Base-by-base conservation (phyloP, 1,140 invertebrate genomes). In the Platorchestia sp. region DNA sequence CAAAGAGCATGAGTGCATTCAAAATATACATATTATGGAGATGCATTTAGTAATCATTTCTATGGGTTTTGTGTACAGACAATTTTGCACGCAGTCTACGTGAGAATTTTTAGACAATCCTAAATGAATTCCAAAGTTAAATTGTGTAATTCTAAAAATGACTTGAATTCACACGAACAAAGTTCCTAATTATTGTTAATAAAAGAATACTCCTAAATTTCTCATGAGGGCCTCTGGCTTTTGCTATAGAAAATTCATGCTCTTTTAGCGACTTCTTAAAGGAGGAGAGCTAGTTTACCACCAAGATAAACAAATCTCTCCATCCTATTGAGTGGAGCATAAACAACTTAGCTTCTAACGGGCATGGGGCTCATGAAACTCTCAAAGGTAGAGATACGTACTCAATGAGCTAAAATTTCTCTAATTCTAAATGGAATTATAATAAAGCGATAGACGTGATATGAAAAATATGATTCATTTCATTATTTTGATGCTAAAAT, bases 251-350 rank as follows among this genome's bases (percentile, higher is more conserved):
- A 75, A 75, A 75, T 75, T 75, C 59, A 10, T 27, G 10, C 59
- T 75, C 59, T 42, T 42, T 90, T 90, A 90, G 87, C 41, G 14
- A 45, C 87, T 90, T 43, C 87, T 90, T 90, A 14, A 42, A 90
- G 41, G 27, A 22, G 87, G 14, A 90, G 87, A 14, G 87, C 44
- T 10, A 90, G 87, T 90, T 90, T 90, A 90, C 87, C 87, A 90
- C 27, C 87, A 42, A 42, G 41, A 14, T 90, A 90, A 90, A 90
- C 87, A 90, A 90, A 90, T 90, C 87, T 42, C 87, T 90, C 87
- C 87, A 90, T 90, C 87, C 44, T 90, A 90, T 90, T 90, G 87
- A 45, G 87, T 90, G 41, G 10, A 90, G 87, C 87, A 90, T 90
- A 90, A 90, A 90, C 87, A 90, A 43, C 87, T 90, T 42, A 90